phyloP scores from a whole-genome alignment of 2,797 vertebrate genomes.

The Ispidina lecontei region DNA sequence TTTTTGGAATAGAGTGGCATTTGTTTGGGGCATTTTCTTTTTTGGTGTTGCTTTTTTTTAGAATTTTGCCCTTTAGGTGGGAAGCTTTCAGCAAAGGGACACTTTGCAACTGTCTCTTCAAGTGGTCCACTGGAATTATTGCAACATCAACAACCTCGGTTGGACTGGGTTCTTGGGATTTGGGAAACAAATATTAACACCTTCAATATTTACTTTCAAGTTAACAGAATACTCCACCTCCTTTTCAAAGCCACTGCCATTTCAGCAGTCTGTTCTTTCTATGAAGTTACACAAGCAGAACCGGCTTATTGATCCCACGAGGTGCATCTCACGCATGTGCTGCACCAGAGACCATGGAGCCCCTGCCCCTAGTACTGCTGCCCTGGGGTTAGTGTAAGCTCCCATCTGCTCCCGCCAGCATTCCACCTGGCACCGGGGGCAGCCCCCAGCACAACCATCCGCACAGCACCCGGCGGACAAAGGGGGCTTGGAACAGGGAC shows the following conservation, averaged over 20 bases:
- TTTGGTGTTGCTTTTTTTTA: not conserved
- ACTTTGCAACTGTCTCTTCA: not conserved
- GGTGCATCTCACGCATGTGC: rapidly evolving
- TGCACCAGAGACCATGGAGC: not conserved
- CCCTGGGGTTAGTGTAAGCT: not conserved
- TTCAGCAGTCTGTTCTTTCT: not conserved
- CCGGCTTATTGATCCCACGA: not conserved
- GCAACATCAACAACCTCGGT: not conserved
- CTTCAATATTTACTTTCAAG: not conserved
- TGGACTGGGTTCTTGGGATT: not conserved
- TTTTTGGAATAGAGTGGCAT: not conserved
- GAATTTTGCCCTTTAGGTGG: not conserved
- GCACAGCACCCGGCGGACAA: not conserved
- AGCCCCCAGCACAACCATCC: not conserved
- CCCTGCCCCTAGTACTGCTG: not conserved
- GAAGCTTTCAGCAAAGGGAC: not conserved
- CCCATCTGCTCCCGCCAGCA: not conserved
- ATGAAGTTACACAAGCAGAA: not conserved
- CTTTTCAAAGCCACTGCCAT: not conserved
- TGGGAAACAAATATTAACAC: not conserved
- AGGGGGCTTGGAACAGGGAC: not conserved
- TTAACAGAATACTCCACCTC: not conserved
- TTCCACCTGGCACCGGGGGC: rapidly evolving
- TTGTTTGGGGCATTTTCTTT: not conserved
- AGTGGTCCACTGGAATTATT: not conserved